Percentiles rank a stretch among this genome's conserved stretches.
phyloP scores from a whole-genome alignment of 2,797 vertebrate genomes.

The Alcedo quadribrachys region DNA sequence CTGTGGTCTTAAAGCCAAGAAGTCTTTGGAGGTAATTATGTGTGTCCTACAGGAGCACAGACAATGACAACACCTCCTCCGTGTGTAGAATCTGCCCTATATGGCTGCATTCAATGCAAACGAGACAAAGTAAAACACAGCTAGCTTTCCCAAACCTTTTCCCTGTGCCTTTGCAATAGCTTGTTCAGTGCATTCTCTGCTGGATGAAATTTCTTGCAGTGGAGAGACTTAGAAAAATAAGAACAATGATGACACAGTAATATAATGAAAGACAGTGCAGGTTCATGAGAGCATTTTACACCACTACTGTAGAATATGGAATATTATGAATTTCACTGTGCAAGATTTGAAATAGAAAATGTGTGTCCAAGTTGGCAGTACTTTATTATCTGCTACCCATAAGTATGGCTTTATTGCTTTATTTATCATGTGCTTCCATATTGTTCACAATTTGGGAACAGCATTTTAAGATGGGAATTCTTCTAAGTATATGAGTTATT shows the following conservation, averaged over 20 bases:
- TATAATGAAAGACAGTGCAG: not conserved
- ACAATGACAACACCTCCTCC: not conserved
- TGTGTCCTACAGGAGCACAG: not conserved
- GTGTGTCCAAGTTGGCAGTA: not conserved
- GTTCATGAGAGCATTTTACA: constrained; percentile 2
- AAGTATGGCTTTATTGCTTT: constrained; percentile 24
- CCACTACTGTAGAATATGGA: not conserved
- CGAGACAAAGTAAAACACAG: not conserved
- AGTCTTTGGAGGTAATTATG: rapidly evolving
- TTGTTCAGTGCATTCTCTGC: not conserved
- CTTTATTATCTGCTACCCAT: constrained; percentile 5
- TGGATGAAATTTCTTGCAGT: not conserved
- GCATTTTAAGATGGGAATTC: constrained; percentile 14
- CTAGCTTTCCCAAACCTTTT: not conserved
- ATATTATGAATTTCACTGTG: not conserved
- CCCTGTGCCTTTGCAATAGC: not conserved
- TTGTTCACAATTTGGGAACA: constrained; percentile 7
- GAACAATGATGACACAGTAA: not conserved
- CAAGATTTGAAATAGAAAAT: constrained; percentile 31
- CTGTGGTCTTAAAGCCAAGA: not conserved
- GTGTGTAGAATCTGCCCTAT: not conserved
- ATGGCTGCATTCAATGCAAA: not conserved
- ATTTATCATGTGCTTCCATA: not conserved
- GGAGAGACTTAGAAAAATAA: constrained; percentile 25
- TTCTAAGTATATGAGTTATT: not conserved